Evolutionary conservation across 2,888 invertebrate species (phyloP).

Genomic region (Caenorhabditis sp.): DNA sequence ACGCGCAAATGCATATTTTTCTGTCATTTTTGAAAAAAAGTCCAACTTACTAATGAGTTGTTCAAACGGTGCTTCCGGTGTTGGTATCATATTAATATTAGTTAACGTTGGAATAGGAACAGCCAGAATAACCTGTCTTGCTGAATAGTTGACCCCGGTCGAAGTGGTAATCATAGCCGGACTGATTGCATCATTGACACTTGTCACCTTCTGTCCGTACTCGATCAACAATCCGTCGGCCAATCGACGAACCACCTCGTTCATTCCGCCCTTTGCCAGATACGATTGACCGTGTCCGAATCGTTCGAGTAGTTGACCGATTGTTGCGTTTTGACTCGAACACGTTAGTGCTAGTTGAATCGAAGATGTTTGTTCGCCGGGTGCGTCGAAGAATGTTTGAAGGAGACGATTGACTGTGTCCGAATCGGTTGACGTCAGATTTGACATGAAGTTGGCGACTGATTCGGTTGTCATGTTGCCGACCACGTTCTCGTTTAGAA

Average conservation of each 20-base stretch:
- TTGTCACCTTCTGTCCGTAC: conserved; percentile 36
- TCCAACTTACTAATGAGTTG: conserved; percentile 39
- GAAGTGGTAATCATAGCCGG: conserved; percentile 41
- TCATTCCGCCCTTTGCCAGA: conserved; percentile 42
- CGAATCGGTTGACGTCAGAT: conserved; percentile 17
- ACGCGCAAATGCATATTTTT: too few species aligned
- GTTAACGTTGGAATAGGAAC: conserved; percentile 46
- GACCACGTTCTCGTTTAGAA: conserved; percentile 9
- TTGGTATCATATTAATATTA: conserved; percentile 43
- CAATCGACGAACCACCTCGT: conserved; percentile 37
- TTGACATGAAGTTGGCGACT: conserved; percentile 18
- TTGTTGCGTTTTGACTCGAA: conserved; percentile 48
- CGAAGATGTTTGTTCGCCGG: conserved; percentile 46
- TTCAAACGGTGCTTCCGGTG: conserved; percentile 38
- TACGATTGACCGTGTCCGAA: conserved; percentile 47
- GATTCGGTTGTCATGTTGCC: conserved; percentile 24
- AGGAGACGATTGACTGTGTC: conserved; percentile 42
- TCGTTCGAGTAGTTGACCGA: conserved; percentile 35
- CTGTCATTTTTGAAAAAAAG: too few species aligned
- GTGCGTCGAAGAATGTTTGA: conserved; percentile 58
- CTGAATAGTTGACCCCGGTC: conserved; percentile 15
- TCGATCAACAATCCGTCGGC: conserved; percentile 46
- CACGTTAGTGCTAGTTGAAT: conserved; percentile 49
- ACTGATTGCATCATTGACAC: conserved; percentile 35
- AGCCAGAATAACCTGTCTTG: conserved; percentile 52